Conservation (phyloP, 2,888 invertebrate genomes). For the Ophonus ardosiacus region DNA sequence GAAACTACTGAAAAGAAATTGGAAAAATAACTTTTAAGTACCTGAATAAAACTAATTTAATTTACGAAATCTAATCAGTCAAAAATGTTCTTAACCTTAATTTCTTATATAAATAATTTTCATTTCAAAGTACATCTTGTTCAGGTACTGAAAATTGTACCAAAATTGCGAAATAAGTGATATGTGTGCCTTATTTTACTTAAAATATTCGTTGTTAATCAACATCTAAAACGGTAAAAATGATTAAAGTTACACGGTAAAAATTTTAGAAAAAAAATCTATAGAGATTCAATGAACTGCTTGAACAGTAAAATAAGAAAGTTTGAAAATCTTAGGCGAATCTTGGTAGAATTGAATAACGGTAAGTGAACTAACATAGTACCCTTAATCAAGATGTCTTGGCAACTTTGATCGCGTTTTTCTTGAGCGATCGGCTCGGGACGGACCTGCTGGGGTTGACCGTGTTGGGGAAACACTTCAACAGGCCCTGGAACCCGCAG, state of each 20-base stretch:
- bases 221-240: not conserved
- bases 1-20: not conserved
- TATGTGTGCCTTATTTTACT: conserved; percentile 2
- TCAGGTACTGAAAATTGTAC: conserved; percentile 38
- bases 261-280: not conserved
- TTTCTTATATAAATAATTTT: conserved; percentile 20
- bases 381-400: conserved; percentile 60
- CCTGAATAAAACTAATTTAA: not conserved
- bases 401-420: conserved; percentile 55
- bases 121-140: conserved; percentile 6
- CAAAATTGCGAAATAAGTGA: conserved; percentile 23
- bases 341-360: conserved; percentile 7
- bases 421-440: conserved; percentile 15
- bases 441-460: conserved; percentile 32
- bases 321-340: conserved; percentile 17
- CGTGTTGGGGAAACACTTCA: conserved; percentile 73
- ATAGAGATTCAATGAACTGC: conserved; percentile 21
- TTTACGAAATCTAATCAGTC: conserved; percentile 28
- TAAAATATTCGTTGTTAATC: conserved; percentile 1
- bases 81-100: conserved; percentile 29
- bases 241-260: not conserved
- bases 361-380: conserved; percentile 49
- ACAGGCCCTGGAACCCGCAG: conserved; percentile 71
- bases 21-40: not conserved
- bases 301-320: conserved; percentile 52